Evolutionary conservation across 1,140 invertebrate genomes (phyloP).

Genomic region (Phortica variegata): DNA sequence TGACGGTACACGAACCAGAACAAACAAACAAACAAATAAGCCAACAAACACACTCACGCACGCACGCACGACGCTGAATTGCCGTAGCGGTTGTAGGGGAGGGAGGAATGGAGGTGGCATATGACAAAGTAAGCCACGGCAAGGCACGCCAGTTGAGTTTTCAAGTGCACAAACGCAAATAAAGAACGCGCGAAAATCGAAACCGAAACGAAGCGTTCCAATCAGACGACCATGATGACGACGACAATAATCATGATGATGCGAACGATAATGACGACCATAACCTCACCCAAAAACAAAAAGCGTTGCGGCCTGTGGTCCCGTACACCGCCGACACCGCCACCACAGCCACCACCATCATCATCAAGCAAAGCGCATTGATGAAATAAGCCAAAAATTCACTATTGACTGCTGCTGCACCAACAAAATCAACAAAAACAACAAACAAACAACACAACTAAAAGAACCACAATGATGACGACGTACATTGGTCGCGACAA

Average conservation of each 20-base stretch:
- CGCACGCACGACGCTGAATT: neutral
- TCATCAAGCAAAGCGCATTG: no score
- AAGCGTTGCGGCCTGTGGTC: no score
- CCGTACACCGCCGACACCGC: no score
- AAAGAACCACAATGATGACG: neutral
- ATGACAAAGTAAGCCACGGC: no score
- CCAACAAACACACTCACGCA: slow-evolving; percentile 41
- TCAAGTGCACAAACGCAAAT: slow-evolving; percentile 41
- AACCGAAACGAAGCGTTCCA: slow-evolving; percentile 24
- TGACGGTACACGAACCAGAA: no score
- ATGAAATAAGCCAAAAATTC: no score
- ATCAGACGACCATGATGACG: slow-evolving; percentile 5
- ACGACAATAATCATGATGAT: slow-evolving; percentile 18
- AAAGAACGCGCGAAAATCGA: slow-evolving; percentile 46
- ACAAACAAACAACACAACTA: neutral
- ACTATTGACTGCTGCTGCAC: no score
- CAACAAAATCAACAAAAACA: slow-evolving; percentile 3
- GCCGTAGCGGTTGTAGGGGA: neutral
- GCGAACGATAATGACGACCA: slow-evolving; percentile 32
- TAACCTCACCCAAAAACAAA: slow-evolving; percentile 47
- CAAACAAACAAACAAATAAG: slow-evolving; percentile 25
- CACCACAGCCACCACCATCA: slow-evolving; percentile 31
- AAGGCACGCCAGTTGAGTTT: slow-evolving; percentile 47
- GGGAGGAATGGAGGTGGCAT: no score
- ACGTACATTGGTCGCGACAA: slow-evolving; percentile 6